Conservation (phyloP, 2,888 invertebrate species). For the Kryphioiulus occultus region DNA sequence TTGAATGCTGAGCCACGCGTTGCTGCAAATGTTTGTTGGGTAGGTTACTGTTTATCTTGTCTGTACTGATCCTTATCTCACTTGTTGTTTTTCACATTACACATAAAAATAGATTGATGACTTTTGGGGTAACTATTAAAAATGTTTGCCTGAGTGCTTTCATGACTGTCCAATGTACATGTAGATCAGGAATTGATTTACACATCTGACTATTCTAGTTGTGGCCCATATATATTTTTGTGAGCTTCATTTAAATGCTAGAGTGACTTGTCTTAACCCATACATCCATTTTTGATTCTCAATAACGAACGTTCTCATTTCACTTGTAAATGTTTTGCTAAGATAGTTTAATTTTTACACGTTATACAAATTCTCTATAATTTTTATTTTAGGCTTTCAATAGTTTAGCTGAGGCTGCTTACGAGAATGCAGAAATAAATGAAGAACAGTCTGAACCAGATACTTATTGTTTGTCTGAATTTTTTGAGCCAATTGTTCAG, state of each 20-base stretch:
- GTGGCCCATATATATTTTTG: neutral
- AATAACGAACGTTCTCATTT: no score
- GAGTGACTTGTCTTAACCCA: no score
- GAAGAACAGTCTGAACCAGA: constrained; percentile 72
- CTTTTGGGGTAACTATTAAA: neutral
- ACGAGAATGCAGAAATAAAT: constrained; percentile 73
- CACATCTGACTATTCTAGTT: neutral
- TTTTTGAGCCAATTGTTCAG: constrained; percentile 92
- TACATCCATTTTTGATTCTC: no score
- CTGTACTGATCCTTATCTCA: neutral
- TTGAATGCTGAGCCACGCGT: constrained; percentile 94
- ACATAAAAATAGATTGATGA: no score
- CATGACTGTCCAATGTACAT: no score
- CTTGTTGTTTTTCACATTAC: no score
- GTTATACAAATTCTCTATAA: neutral
- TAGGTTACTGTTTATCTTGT: constrained; percentile 56
- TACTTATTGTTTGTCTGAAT: constrained; percentile 92
- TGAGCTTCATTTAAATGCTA: no score
- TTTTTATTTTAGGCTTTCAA: constrained; percentile 75
- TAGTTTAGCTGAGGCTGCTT: constrained; percentile 95
- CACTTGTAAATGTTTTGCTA: no score
- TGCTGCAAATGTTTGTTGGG: constrained; percentile 99
- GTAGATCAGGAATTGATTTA: neutral
- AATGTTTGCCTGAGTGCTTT: neutral
- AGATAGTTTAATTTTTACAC: neutral